These are phyloP conservation scores for Chiridota heheva DNA, from an alignment of 35 echinoderm and acorn worm species.

Conservation along the genomic window DNA sequence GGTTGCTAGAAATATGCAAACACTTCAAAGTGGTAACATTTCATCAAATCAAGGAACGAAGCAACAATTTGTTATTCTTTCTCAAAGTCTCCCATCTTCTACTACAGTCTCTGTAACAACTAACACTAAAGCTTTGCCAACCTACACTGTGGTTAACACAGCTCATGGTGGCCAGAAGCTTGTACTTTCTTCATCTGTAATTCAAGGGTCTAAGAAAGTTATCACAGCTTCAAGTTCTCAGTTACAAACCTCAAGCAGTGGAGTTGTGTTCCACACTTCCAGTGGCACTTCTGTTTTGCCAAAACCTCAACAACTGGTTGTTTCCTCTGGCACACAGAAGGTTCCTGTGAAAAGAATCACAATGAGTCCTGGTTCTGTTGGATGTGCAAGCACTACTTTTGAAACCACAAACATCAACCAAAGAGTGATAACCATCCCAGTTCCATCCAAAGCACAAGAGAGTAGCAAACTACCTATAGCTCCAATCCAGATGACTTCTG, in stretches of 20 bases:
- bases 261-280: neutral
- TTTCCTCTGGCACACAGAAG: constrained; percentile 4
- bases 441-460: too few species aligned
- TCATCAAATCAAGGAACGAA: neutral
- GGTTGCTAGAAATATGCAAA: too few species aligned
- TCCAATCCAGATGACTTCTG: too few species aligned
- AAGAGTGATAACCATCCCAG: too few species aligned
- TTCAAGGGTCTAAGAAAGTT: neutral
- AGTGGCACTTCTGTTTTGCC: neutral
- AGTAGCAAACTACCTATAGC: too few species aligned
- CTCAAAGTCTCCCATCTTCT: neutral
- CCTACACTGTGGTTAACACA: neutral
- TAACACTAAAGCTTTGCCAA: neutral
- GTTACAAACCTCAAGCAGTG: neutral
- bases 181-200: neutral
- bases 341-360: neutral
- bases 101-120: neutral
- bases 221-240: neutral
- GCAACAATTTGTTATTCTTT: too few species aligned
- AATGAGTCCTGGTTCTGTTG: constrained; percentile 11
- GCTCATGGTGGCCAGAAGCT: neutral
- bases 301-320: neutral
- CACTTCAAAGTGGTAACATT: constrained; percentile 3
- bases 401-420: too few species aligned
- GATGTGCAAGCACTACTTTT: too few species aligned